Percentiles rank a stretch among this genome's conserved stretches.
Evolutionary conservation across 2,113 vertebrate genomes (phyloP).

Genomic region (Notarius quadriscutis): DNA sequence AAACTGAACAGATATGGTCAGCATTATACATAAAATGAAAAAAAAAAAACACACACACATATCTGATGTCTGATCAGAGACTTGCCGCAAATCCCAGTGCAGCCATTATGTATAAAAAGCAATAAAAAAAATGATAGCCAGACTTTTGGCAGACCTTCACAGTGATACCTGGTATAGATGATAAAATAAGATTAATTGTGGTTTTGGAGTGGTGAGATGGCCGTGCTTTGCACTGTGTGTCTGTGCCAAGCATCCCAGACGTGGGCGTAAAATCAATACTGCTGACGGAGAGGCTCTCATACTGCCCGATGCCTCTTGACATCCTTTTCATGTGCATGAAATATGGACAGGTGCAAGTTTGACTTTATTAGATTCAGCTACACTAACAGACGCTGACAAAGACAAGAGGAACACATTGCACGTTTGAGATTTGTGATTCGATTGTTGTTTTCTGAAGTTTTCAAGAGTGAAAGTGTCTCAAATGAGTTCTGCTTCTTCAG

Average conservation of each 20-base stretch:
- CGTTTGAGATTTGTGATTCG: background rate
- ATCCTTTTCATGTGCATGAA: constrained; percentile 31
- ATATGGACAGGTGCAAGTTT: constrained; percentile 15
- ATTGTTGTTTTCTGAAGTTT: background rate
- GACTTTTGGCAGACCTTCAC: constrained; percentile 33
- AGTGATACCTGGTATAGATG: constrained; percentile 24
- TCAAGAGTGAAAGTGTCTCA: background rate
- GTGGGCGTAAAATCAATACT: constrained; percentile 30
- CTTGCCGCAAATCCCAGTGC: background rate
- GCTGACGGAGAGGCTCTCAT: constrained; percentile 18
- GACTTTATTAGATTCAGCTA: constrained; percentile 32
- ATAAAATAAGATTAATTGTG: constrained; percentile 42
- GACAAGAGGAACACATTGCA: background rate
- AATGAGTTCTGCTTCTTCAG: background rate
- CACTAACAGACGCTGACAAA: background rate
- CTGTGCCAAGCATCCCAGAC: constrained; percentile 20
- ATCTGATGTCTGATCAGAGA: background rate
- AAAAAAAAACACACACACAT: background rate
- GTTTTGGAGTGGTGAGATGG: constrained; percentile 26
- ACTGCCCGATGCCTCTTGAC: background rate
- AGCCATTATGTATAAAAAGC: constrained; percentile 19
- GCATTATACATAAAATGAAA: background rate
- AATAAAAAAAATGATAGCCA: constrained; percentile 25
- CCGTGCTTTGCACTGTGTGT: background rate
- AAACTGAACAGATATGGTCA: background rate